These are phyloP conservation scores for Pantherophis guttatus DNA, from an alignment of 2,113 vertebrate genomes.

Conservation along the genomic window DNA sequence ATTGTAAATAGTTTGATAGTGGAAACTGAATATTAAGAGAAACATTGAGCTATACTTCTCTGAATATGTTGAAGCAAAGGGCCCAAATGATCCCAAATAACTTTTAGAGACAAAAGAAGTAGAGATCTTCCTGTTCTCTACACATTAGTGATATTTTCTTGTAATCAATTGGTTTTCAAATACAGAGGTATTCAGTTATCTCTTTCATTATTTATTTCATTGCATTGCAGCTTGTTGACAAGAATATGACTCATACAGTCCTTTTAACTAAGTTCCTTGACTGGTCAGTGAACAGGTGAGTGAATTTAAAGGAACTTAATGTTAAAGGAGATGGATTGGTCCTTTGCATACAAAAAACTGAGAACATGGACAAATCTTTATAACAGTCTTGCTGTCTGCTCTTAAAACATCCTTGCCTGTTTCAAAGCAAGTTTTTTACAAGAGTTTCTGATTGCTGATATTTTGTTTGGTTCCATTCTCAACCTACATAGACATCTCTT, in stretches of 20 bases:
- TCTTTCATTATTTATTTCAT: not conserved
- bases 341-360: not conserved
- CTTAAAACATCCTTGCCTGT: not conserved
- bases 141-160: not conserved
- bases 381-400: not conserved
- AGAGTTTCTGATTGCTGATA: not conserved
- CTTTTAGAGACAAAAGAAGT: not conserved
- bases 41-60: not conserved
- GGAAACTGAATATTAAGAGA: not conserved
- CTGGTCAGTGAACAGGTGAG: not conserved
- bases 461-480: not conserved
- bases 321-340: not conserved
- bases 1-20: not conserved
- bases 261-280: not conserved
- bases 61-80: not conserved
- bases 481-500: not conserved
- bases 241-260: not conserved
- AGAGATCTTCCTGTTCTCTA: not conserved
- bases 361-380: not conserved
- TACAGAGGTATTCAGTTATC: not conserved
- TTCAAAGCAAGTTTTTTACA: not conserved
- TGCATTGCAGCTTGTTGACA: not conserved
- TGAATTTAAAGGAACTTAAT: not conserved
- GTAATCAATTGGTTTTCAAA: not conserved
- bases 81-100: not conserved